Base-by-base conservation (phyloP, 1,140 invertebrate species). In the Drosophila lacertosa region DNA sequence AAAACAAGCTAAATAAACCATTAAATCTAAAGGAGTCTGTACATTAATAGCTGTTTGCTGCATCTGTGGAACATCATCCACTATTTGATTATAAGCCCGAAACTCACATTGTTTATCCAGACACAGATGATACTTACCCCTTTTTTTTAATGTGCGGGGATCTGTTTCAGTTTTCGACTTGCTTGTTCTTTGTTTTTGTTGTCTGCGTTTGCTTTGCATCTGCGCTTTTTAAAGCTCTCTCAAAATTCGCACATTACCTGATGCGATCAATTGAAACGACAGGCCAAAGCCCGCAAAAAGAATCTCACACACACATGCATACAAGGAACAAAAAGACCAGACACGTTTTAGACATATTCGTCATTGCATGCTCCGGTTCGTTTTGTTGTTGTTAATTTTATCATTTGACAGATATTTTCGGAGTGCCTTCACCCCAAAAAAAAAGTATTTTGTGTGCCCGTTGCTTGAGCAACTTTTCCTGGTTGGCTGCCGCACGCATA, bases 341-440 rank as follows among this genome's bases (percentile, higher is more conserved):
- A 79, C 76, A 80, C 76, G 76, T 80, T 80, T 79, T 74, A 58
- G 70, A 65, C 70, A 82, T 77, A 77, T 86, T 80, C 73, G 63
- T 74, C 62, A 68, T 62, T 80, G 81, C 63, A 81, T 74, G 81
- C 72, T 62, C 76, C 54, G 72, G 29, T 65, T 78, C 58, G 35
- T 59, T 35, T 44, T 44, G 45, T 57, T 70, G 26, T 67, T 69
- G 80, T 76, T 80, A 75, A 75, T 72, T 83, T 84, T 77, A 88
- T 81, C 81, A 86, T 84, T 84, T 84, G 81, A 81, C 81, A 83
- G 81, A 88, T 88, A 86, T 84, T 80, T 79, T 88, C 73, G 73
- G 73, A 84, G 81, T 84, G 73, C 81, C 81, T 84, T 84, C 81
- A 84, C 81, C 81, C 81, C 81, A 70, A 71, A 74, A 55, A 24